Evolutionary conservation across 2,888 invertebrate species (phyloP).

Genomic region (Acleris emargana): DNA sequence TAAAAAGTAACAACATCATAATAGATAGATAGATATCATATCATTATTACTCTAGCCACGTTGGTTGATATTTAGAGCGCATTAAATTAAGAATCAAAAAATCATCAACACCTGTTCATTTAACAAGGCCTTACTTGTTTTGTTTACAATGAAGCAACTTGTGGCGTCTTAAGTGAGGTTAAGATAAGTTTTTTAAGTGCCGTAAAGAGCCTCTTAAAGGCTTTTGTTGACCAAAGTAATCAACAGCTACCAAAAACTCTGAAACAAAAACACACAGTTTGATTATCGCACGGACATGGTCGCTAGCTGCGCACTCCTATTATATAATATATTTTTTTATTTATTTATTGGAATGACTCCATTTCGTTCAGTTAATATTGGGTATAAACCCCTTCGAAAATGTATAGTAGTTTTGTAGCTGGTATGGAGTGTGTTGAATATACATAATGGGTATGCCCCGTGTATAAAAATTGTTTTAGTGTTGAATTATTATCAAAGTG

Average conservation of each 20-base stretch:
- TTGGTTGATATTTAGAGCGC: constrained; percentile 3
- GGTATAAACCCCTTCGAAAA: too few relatives aligned
- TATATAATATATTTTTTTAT: too few relatives aligned
- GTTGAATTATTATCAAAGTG: constrained; percentile 21
- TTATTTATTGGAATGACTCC: too few relatives aligned
- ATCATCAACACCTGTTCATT: constrained; percentile 21
- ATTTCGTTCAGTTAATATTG: too few relatives aligned
- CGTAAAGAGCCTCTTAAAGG: constrained; percentile 46
- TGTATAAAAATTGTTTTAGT: constrained; percentile 4
- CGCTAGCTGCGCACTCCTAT: too few relatives aligned
- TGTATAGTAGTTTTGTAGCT: too few relatives aligned
- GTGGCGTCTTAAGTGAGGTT: constrained; percentile 43
- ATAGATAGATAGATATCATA: neutral
- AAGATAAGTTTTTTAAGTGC: constrained; percentile 46
- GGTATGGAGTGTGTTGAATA: too few relatives aligned
- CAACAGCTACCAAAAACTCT: constrained; percentile 36
- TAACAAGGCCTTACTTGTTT: neutral
- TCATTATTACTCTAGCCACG: constrained; percentile 8
- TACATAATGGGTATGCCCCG: neutral
- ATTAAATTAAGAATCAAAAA: constrained; percentile 8
- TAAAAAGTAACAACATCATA: neutral
- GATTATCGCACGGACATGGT: neutral
- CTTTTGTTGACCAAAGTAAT: constrained; percentile 41
- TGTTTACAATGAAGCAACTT: constrained; percentile 47
- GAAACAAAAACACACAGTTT: constrained; percentile 13